phyloP scores from a whole-genome alignment of 2,797 vertebrate species.

The Pteropus rufus region DNA sequence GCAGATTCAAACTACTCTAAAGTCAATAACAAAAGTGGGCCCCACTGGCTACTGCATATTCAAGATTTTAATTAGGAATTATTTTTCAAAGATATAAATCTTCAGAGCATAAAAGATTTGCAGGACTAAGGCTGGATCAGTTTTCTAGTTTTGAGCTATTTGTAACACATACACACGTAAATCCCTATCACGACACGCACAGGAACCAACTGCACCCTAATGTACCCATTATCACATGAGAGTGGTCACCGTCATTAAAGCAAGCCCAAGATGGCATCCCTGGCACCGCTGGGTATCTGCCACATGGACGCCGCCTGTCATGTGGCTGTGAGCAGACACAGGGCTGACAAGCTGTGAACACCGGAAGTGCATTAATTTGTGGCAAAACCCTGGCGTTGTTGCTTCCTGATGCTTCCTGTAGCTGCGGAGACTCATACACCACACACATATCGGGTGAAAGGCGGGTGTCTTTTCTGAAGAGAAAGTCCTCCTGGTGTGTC shows the following conservation, averaged over 20 bases:
- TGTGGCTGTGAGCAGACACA: too few relatives aligned
- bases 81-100: not conserved
- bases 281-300: accelerated
- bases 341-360: too few relatives aligned
- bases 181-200: accelerated
- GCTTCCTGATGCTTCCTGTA: not conserved
- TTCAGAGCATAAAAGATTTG: not conserved
- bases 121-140: not conserved
- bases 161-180: accelerated
- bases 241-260: not conserved
- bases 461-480: not conserved
- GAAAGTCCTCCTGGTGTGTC: not conserved
- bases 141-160: not conserved
- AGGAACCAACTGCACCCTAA: not conserved
- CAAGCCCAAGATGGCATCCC: not conserved
- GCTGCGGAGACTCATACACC: not conserved
- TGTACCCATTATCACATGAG: accelerated
- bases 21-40: not conserved
- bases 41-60: not conserved
- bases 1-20: not conserved
- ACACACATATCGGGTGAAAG: accelerated
- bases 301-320: accelerated
- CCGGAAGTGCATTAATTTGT: not conserved
- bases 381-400: too few relatives aligned
- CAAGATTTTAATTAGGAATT: not conserved